Percentiles rank a stretch among this genome's conserved stretches.
Evolutionary conservation across 2,797 vertebrate genomes (phyloP).

Genomic region (Molothrus aeneus): DNA sequence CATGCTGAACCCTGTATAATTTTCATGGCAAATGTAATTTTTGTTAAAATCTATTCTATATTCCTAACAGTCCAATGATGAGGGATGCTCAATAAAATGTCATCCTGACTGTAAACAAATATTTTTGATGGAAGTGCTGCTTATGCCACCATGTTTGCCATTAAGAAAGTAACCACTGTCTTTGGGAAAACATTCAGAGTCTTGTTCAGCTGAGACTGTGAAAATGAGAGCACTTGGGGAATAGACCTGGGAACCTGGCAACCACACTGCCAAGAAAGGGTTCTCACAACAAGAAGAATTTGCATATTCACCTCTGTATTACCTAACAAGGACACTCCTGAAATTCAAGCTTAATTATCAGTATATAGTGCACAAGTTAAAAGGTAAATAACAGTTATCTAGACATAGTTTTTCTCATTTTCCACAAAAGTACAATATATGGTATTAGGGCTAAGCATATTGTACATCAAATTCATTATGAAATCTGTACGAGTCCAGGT

Average conservation of each 20-base stretch:
- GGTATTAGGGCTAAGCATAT: neutral
- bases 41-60: constrained; percentile 27
- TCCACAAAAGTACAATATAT: neutral
- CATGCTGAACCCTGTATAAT: neutral
- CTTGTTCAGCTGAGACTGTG: constrained; percentile 32
- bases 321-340: neutral
- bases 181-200: constrained; percentile 51
- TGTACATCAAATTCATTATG: neutral
- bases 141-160: constrained; percentile 11
- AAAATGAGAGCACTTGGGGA: constrained; percentile 57
- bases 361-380: neutral
- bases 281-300: constrained; percentile 6
- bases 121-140: constrained; percentile 45
- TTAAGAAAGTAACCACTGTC: constrained; percentile 3
- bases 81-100: constrained; percentile 52
- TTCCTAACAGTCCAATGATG: neutral
- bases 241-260: constrained; percentile 55
- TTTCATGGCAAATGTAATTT: neutral
- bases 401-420: neutral
- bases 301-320: constrained; percentile 18
- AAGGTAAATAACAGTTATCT: neutral
- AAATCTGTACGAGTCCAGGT: neutral
- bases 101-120: constrained; percentile 55
- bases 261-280: constrained; percentile 19
- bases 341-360: neutral